A percentile compares a stretch with the other conserved stretches of the same genome.
Conservation (phyloP, 1,140 invertebrate genomes). For the Ceratitis capitata region DNA sequence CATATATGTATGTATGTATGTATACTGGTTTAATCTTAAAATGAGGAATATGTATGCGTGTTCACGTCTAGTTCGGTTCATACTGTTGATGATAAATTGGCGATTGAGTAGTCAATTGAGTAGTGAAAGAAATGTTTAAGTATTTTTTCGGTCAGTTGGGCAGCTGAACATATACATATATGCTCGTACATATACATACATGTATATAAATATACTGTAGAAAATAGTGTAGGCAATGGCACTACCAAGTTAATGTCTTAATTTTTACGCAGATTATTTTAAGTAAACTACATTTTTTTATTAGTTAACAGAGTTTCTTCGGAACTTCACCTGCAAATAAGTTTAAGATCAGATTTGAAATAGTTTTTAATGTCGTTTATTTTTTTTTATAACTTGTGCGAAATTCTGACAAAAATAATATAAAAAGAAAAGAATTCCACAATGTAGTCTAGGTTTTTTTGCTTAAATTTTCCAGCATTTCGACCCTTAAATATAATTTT, state of each 20-base stretch:
- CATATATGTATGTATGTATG: not conserved
- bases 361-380: no score
- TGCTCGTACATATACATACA: not conserved
- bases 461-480: no score
- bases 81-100: not conserved
- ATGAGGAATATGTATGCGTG: not conserved
- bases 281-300: no score
- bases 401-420: no score
- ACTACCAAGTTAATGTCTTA: not conserved
- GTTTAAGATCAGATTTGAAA: no score
- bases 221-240: not conserved
- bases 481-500: no score
- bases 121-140: not conserved
- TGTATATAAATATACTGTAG: not conserved
- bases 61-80: not conserved
- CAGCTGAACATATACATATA: not conserved
- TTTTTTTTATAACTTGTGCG: no score
- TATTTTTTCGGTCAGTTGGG: not conserved
- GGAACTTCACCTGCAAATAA: no score
- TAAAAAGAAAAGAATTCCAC: no score
- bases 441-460: no score
- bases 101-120: not conserved
- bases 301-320: no score
- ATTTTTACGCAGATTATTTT: not conserved
- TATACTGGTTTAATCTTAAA: not conserved